phyloP scores from a whole-genome alignment of 2,113 vertebrate genomes.

The Peromyscus polionotus region DNA sequence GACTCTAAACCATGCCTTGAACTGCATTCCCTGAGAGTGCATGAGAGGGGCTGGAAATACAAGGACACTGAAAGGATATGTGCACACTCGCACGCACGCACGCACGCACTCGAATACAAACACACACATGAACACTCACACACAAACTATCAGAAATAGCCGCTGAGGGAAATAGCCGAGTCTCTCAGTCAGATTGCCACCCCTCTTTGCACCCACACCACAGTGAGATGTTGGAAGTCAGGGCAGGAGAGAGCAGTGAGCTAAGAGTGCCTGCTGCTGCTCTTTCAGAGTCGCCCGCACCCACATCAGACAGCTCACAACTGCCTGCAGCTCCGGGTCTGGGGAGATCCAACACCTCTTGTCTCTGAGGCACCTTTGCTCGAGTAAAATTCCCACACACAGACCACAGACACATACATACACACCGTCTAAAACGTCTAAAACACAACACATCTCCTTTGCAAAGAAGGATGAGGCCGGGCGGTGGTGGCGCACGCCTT shows the following conservation, averaged over 20 bases:
- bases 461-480: background rate
- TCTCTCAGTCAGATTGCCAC: background rate
- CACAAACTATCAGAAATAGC: background rate
- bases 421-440: background rate
- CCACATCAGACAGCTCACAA: background rate
- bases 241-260: background rate
- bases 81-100: too few species aligned
- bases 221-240: background rate
- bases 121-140: background rate
- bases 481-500: too few species aligned
- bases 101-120: too few species aligned
- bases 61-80: background rate
- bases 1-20: background rate
- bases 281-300: background rate
- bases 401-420: background rate
- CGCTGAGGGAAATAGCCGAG: background rate
- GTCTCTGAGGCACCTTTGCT: background rate
- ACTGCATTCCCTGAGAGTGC: background rate
- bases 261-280: background rate
- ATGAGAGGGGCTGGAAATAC: constrained; percentile 11
- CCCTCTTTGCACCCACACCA: background rate
- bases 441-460: background rate
- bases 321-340: background rate
- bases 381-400: background rate
- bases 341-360: background rate